A percentile compares a stretch with the other conserved stretches of the same genome.
phyloP scores from a whole-genome alignment of 2,888 invertebrate species.

The Drosophila engyochracea region DNA sequence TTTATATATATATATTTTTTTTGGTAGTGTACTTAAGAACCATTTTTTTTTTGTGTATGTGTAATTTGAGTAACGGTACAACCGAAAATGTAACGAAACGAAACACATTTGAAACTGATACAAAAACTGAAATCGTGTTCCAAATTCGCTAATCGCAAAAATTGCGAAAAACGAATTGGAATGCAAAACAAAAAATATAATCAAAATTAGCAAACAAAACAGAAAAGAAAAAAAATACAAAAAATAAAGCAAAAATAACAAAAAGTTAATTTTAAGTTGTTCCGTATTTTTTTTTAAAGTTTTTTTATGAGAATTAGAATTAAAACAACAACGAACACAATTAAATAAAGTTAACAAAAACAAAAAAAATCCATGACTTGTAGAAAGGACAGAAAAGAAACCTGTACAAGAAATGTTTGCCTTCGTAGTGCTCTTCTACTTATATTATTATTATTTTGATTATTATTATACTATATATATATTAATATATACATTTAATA shows the following conservation, averaged over 20 bases:
- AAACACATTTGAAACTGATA: conserved; percentile 8
- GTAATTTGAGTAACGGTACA: conserved; percentile 40
- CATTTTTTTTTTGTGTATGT: conserved; percentile 17
- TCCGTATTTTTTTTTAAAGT: conserved; percentile 18
- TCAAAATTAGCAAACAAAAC: conserved; percentile 56
- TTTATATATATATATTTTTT: conserved; percentile 20
- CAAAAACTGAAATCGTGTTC: conserved; percentile 5
- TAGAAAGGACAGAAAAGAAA: conserved; percentile 21
- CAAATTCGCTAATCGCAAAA: conserved; percentile 15
- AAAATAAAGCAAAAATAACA: conserved; percentile 11
- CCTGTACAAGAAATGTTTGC: conserved; percentile 43
- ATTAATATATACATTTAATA: conserved; percentile 28
- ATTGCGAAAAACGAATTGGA: conserved; percentile 1
- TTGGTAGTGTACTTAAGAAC: conserved; percentile 30
- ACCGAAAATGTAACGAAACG: conserved; percentile 36
- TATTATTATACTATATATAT: conserved; percentile 8
- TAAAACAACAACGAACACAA: conserved; percentile 34
- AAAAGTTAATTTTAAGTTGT: not conserved
- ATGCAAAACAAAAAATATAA: conserved; percentile 31
- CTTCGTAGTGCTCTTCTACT: conserved; percentile 57
- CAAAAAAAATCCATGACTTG: conserved; percentile 37
- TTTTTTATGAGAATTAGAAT: conserved; percentile 11
- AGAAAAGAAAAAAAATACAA: not conserved
- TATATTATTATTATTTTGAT: conserved; percentile 6
- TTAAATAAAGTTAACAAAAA: conserved; percentile 16